Conservation (phyloP, 2,888 invertebrate species). For the Aplocera efformata region DNA sequence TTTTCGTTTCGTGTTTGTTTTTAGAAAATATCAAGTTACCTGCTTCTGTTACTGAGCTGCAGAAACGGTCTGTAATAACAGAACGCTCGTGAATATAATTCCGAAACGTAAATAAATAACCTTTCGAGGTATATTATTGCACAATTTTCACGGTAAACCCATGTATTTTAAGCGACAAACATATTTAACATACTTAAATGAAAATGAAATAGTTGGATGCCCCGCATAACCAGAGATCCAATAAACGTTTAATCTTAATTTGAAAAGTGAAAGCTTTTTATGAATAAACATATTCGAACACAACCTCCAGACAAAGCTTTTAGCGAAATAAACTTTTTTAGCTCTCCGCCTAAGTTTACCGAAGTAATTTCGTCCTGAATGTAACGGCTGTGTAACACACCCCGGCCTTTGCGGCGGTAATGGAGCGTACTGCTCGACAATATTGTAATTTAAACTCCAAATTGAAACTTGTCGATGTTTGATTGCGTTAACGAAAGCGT, state of each 20-base stretch:
- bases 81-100: too few species aligned
- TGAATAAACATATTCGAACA: slow-evolving; percentile 6
- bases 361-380: slow-evolving; percentile 30
- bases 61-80: neutral
- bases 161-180: slow-evolving; percentile 41
- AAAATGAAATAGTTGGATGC: too few species aligned
- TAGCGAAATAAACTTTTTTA: slow-evolving; percentile 28
- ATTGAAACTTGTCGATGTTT: slow-evolving; percentile 33
- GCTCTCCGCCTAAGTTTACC: slow-evolving; percentile 27
- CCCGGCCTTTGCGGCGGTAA: slow-evolving; percentile 35
- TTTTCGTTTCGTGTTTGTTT: slow-evolving; percentile 27
- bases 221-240: slow-evolving; percentile 21
- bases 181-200: slow-evolving; percentile 52
- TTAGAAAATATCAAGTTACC: slow-evolving; percentile 13
- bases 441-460: slow-evolving; percentile 38
- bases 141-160: slow-evolving; percentile 8
- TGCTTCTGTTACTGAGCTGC: neutral
- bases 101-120: neutral
- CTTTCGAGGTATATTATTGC: neutral
- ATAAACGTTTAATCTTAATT: slow-evolving; percentile 14
- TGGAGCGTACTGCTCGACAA: slow-evolving; percentile 33
- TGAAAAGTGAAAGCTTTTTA: neutral
- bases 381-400: slow-evolving; percentile 28
- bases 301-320: slow-evolving; percentile 25
- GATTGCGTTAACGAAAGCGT: slow-evolving; percentile 29